phyloP scores from a whole-genome alignment of 2,797 vertebrate genomes.

The Sebastes jordani region DNA sequence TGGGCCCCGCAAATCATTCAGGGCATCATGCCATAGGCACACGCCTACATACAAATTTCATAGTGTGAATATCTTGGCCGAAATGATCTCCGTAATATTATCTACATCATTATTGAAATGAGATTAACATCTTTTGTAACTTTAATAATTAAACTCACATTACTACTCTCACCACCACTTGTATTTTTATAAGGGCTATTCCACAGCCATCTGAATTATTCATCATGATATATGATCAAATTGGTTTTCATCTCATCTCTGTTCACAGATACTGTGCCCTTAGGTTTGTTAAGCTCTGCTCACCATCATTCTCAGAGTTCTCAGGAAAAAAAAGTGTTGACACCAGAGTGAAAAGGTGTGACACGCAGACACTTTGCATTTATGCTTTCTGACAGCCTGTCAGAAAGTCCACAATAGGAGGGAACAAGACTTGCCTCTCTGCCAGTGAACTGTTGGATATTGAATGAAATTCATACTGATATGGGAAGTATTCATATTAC shows the following conservation, averaged over 20 bases:
- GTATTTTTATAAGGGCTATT: neutral
- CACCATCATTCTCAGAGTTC: neutral
- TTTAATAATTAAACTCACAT: neutral
- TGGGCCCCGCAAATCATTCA: neutral
- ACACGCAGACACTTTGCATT: constrained; percentile 23
- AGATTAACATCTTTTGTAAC: neutral
- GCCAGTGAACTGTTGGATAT: neutral
- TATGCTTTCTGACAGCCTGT: constrained; percentile 45
- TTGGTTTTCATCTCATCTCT: neutral
- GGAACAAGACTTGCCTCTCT: constrained; percentile 3
- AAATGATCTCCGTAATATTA: neutral
- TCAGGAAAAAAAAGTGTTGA: neutral
- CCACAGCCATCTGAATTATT: neutral
- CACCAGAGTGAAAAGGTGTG: constrained; percentile 39
- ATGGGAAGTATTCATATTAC: neutral
- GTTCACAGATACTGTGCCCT: neutral
- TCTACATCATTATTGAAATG: neutral
- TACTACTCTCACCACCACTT: neutral
- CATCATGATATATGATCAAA: neutral
- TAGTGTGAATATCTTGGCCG: neutral
- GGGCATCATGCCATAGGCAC: neutral
- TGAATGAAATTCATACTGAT: neutral
- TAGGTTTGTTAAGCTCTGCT: neutral
- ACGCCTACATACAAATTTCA: neutral
- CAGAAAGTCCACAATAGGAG: constrained; percentile 16